Evolutionary conservation across 2,797 vertebrate genomes (phyloP).

Genomic region (Chelmon rostratus): DNA sequence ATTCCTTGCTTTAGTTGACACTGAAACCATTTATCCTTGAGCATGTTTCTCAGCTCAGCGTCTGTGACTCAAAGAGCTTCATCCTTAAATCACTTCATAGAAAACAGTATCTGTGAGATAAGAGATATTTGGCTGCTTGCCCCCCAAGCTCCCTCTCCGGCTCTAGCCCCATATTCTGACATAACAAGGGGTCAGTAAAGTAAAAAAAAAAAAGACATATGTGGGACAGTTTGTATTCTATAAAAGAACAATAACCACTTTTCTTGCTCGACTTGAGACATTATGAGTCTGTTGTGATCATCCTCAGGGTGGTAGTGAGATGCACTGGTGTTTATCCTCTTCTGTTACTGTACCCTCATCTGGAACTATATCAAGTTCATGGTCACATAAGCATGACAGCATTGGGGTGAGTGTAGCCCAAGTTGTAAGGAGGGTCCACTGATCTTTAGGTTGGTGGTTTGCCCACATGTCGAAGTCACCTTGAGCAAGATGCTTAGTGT

Average conservation of each 20-base stretch:
- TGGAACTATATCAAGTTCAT: not conserved
- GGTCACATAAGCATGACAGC: slow-evolving; percentile 12
- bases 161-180: not conserved
- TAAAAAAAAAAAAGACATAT: not conserved
- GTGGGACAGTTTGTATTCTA: not conserved
- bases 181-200: not conserved
- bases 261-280: not conserved
- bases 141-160: not conserved
- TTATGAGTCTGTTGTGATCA: not conserved
- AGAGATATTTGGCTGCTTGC: slow-evolving; percentile 14
- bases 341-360: not conserved
- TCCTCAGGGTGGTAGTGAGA: not conserved
- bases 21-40: slow-evolving; percentile 13
- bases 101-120: slow-evolving; percentile 17
- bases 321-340: slow-evolving; percentile 16
- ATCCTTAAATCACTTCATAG: not conserved
- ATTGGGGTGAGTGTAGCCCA: slow-evolving; percentile 3
- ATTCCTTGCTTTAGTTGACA: not conserved
- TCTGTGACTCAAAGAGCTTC: not conserved
- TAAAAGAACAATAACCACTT: slow-evolving; percentile 15
- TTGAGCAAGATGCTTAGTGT: not conserved
- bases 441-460: not conserved
- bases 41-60: not conserved
- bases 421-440: not conserved
- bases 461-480: not conserved